phyloP scores from a whole-genome alignment of 1,140 invertebrate genomes.

The Drosophila seguyi region DNA sequence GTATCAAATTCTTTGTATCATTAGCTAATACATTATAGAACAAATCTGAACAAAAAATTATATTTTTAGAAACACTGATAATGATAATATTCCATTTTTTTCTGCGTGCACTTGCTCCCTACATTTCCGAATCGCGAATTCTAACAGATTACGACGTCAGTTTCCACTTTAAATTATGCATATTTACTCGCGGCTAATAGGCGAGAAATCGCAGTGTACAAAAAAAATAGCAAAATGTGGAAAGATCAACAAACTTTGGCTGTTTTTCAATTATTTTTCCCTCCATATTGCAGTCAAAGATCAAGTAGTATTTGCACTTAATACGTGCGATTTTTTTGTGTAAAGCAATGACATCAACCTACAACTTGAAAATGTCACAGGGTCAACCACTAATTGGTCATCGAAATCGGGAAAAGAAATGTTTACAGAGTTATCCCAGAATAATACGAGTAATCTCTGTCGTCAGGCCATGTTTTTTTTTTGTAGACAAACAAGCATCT shows the following conservation, averaged over 20 bases:
- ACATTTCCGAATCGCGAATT: constrained; percentile 4
- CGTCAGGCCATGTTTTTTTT: constrained; percentile 10
- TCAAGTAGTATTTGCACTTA: constrained; percentile 43
- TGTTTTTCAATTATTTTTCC: constrained; percentile 26
- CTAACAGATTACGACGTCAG: constrained; percentile 1
- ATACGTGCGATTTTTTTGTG: constrained; percentile 28
- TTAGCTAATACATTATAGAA: not conserved
- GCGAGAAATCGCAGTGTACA: constrained; percentile 13
- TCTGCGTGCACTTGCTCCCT: not conserved
- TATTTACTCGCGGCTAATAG: constrained; percentile 38
- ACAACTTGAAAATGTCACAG: constrained; percentile 13
- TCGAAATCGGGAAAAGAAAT: not conserved
- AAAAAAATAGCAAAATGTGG: constrained; percentile 8
- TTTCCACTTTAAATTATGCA: constrained; percentile 16
- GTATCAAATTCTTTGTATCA: not conserved
- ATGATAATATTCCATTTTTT: not conserved
- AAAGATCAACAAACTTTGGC: constrained; percentile 41
- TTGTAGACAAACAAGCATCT: not conserved
- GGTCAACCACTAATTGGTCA: constrained; percentile 18
- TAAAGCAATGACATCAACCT: constrained; percentile 37
- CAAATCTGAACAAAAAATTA: no score
- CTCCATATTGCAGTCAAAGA: constrained; percentile 34
- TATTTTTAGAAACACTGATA: not conserved
- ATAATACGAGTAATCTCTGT: constrained; percentile 8
- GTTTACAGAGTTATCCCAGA: not conserved